These are phyloP conservation scores for Phylloscopus trochiloides DNA, from an alignment of 2,113 vertebrate genomes.

Conservation along the genomic window DNA sequence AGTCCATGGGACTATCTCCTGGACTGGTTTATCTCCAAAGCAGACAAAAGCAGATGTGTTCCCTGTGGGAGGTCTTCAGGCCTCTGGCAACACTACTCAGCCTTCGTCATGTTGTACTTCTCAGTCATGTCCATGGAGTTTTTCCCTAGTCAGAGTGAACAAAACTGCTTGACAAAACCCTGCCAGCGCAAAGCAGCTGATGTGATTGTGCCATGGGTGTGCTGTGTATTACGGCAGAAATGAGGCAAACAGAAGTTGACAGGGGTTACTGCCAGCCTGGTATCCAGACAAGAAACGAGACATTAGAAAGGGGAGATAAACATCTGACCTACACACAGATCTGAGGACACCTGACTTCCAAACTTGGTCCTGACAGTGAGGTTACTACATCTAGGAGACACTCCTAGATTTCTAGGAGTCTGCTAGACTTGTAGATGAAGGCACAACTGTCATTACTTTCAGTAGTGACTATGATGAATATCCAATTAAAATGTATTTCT, in stretches of 20 bases:
- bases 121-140: not conserved
- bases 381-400: too few relatives aligned
- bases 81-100: not conserved
- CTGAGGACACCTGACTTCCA: not conserved
- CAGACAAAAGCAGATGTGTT: not conserved
- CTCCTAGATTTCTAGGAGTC: not conserved
- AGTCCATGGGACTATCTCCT: not conserved
- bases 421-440: not conserved
- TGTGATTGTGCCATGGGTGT: rapidly evolving
- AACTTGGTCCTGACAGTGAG: not conserved
- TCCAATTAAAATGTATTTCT: not conserved
- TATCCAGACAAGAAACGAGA: not conserved
- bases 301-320: not conserved
- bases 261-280: not conserved
- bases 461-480: not conserved
- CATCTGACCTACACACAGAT: not conserved
- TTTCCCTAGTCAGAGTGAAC: not conserved
- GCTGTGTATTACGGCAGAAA: not conserved
- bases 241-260: not conserved
- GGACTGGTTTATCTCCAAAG: not conserved
- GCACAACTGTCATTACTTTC: not conserved
- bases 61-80: not conserved
- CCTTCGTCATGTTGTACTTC: not conserved
- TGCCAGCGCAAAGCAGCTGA: not conserved
- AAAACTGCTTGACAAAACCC: not conserved